phyloP scores from a whole-genome alignment of 2,888 invertebrate species.

The Myopa testacea region DNA sequence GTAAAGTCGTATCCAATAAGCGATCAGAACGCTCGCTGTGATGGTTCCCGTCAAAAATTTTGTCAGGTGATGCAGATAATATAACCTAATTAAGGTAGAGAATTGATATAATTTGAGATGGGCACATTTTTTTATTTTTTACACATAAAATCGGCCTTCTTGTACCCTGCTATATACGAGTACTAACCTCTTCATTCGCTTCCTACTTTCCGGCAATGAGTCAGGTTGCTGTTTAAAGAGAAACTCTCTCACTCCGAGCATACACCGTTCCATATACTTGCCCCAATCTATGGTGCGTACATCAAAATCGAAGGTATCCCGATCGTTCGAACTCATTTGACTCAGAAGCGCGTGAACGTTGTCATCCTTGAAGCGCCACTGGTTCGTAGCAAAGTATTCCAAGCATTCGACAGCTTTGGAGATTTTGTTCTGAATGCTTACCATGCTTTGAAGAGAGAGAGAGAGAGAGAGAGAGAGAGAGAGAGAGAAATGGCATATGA shows the following conservation, averaged over 20 bases:
- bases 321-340: conserved; percentile 76
- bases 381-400: conserved; percentile 91
- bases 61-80: conserved; percentile 79
- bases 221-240: conserved; percentile 90
- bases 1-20: background rate
- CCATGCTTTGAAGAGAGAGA: conserved; percentile 75
- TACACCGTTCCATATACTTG: conserved; percentile 89
- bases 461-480: background rate
- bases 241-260: conserved; percentile 90
- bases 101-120: background rate
- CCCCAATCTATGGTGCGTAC: conserved; percentile 90
- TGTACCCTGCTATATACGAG: conserved; percentile 45
- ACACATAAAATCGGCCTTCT: background rate
- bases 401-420: conserved; percentile 88
- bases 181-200: conserved; percentile 76
- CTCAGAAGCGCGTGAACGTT: conserved; percentile 80
- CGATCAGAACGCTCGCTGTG: conserved; percentile 82
- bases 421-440: conserved; percentile 85
- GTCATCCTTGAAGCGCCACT: conserved; percentile 91
- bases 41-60: conserved; percentile 79
- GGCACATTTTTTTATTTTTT: too few species aligned
- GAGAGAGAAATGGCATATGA: background rate
- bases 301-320: conserved; percentile 87
- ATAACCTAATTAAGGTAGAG: conserved; percentile 72
- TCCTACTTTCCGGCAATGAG: conserved; percentile 83